phyloP scores from a whole-genome alignment of 1,140 invertebrate species.

The Oncopeltus fasciatus region DNA sequence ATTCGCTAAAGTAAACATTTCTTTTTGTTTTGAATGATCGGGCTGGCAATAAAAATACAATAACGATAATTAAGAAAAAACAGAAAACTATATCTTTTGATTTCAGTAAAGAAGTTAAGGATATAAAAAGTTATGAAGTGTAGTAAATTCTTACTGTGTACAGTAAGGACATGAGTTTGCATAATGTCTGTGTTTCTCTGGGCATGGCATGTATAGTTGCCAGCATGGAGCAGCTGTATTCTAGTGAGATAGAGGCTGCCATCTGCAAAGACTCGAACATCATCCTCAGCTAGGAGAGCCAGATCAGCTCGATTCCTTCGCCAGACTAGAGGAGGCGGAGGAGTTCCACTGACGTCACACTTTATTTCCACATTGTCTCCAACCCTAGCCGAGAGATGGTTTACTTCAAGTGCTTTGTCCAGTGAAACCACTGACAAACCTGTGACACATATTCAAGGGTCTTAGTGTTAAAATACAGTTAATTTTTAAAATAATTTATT shows the following conservation, averaged over 20 bases:
- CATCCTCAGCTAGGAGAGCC: conserved; percentile 43
- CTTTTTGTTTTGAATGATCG: no score
- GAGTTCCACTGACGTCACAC: conserved; percentile 57
- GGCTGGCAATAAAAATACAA: no score
- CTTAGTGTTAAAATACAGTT: no score
- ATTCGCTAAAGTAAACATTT: no score
- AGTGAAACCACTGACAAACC: conserved; percentile 56
- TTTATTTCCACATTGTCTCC: conserved; percentile 69
- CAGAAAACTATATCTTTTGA: no score
- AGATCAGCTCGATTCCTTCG: conserved; percentile 51
- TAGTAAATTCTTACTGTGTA: conserved; percentile 70
- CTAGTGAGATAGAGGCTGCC: conserved; percentile 61
- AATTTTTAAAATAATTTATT: no score
- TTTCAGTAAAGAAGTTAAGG: no score
- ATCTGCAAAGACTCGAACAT: conserved; percentile 51
- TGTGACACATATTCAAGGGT: no score
- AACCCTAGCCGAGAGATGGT: conserved; percentile 49
- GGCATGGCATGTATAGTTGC: conserved; percentile 69
- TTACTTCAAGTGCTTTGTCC: conserved; percentile 57
- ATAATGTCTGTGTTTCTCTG: conserved; percentile 56
- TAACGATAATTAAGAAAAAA: no score
- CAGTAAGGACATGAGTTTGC: conserved; percentile 58
- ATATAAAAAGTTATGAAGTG: no score
- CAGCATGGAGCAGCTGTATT: conserved; percentile 58
- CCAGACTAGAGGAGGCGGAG: conserved; percentile 58